These are phyloP conservation scores for Drosophila borborema DNA, from an alignment of 2,888 invertebrate species.

Conservation along the genomic window DNA sequence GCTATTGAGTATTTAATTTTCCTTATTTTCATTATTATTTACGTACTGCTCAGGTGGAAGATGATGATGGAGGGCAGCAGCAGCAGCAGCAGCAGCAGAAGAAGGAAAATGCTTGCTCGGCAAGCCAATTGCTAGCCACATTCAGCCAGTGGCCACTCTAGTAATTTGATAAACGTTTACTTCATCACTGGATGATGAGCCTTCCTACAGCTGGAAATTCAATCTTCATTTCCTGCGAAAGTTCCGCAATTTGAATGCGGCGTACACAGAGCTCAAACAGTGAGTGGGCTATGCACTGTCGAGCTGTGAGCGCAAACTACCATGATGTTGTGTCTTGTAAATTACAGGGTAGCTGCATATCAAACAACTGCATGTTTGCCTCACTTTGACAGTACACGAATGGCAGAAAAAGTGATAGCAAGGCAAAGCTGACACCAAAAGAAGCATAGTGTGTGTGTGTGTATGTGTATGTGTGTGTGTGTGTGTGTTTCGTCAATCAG, in stretches of 20 bases:
- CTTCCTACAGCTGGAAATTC: conserved; percentile 52
- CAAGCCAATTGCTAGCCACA: conserved; percentile 4
- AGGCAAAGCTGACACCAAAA: conserved; percentile 18
- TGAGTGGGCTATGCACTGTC: not conserved
- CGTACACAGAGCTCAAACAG: not conserved
- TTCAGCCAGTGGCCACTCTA: conserved; percentile 34
- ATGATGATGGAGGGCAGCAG: not conserved
- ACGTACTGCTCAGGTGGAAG: not conserved
- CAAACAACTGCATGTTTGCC: not conserved
- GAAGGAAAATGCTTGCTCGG: not conserved
- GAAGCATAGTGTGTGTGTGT: not conserved
- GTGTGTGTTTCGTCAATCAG: conserved; percentile 12
- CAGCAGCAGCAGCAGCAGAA: no score
- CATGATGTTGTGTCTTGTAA: no score
- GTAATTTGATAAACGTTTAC: conserved; percentile 54
- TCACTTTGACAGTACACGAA: conserved; percentile 3
- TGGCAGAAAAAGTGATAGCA: conserved; percentile 25
- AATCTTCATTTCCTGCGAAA: conserved; percentile 57
- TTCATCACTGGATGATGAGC: conserved; percentile 51
- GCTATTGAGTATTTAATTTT: conserved; percentile 15
- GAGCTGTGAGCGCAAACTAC: no score
- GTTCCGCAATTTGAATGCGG: conserved; percentile 38
- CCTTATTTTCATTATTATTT: conserved; percentile 7
- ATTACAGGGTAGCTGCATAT: conserved; percentile 31
- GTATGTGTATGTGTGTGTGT: conserved; percentile 1